Base-by-base conservation (phyloP, 2,888 invertebrate genomes). In the Drosophila lacicola region DNA sequence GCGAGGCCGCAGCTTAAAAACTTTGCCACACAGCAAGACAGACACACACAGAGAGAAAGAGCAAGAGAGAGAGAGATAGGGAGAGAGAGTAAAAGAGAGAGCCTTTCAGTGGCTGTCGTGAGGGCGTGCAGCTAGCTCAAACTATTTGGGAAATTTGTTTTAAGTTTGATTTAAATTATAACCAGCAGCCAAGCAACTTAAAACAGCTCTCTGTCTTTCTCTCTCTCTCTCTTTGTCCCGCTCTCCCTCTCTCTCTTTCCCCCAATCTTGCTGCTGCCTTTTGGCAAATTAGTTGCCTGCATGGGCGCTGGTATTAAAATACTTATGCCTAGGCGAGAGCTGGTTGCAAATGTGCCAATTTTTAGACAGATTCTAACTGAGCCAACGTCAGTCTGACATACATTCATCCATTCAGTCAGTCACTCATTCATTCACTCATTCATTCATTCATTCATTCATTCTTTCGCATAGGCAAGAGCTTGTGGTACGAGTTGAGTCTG, bases 121-220 rank as follows among this genome's bases (percentile, higher is more conserved):
- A 4, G 46, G 70, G 50, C 25, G 6, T 25, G 25, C 50, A 61
- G 66, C 53, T 46, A 49, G 63, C 67, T 49, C 49, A 80, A 78
- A 80, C 78, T 78, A 80, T 80, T 78, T 80, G 63, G 77, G 72
- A 72, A 80, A 78, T 78, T 80, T 80, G 80, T 76, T 78, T 76
- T 72, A 80, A 80, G 80, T 78, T 80, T 78, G 78, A 78, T 78
- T 80, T 80, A 76, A 78, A 80, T 76, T 80, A 76, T 80, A 76
- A 72, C 80, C 69, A 79, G 80, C 71, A 58, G 67, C 41, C 37
- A 36, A 57, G 45, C 29, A 55, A 66, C 66, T 72, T 45, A 53
- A 56, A 37, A 33, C 53, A 11, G 34, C 33, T n/a, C 44, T 4
- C 50, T 36, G 14, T 6, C 3, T 9, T 6, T 36, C 21, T 6